Evolutionary conservation across 2,113 vertebrate genomes (phyloP).

Genomic region (Oplegnathus fasciatus): DNA sequence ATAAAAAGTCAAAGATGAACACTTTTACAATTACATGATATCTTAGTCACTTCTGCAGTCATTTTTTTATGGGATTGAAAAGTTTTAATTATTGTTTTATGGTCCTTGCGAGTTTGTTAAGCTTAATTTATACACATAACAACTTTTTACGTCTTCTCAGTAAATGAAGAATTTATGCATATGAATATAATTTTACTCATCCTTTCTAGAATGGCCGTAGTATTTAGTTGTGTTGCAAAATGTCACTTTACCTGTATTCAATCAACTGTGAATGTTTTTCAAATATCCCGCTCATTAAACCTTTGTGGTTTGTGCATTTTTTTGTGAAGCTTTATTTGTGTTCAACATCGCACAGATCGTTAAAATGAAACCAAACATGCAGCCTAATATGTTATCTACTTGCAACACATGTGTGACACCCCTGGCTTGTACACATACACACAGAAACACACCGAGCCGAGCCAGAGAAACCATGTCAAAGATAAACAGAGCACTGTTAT

Average conservation of each 20-base stretch:
- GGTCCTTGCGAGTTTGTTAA: not conserved
- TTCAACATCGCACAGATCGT: not conserved
- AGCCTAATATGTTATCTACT: constrained; percentile 68
- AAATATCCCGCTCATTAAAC: constrained; percentile 6
- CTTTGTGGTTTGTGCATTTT: constrained; percentile 1
- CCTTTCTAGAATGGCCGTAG: not conserved
- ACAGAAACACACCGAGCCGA: constrained; percentile 14
- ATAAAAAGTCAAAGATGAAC: not conserved
- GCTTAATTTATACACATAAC: not conserved
- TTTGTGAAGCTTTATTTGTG: not conserved
- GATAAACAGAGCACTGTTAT: constrained; percentile 58
- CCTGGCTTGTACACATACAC: constrained; percentile 20
- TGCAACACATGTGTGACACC: constrained; percentile 61
- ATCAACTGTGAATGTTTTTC: not conserved
- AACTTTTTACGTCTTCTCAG: not conserved
- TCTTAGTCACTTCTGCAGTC: not conserved
- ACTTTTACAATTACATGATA: not conserved
- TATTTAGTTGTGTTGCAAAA: not conserved
- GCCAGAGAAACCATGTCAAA: constrained; percentile 28
- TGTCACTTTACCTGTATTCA: not conserved
- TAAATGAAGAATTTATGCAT: not conserved
- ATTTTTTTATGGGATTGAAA: not conserved
- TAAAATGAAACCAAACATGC: constrained; percentile 9
- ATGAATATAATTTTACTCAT: not conserved
- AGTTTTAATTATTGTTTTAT: not conserved